Evolutionary conservation across 2,797 vertebrate genomes (phyloP).

Genomic region (Pyrocephalus nanus): DNA sequence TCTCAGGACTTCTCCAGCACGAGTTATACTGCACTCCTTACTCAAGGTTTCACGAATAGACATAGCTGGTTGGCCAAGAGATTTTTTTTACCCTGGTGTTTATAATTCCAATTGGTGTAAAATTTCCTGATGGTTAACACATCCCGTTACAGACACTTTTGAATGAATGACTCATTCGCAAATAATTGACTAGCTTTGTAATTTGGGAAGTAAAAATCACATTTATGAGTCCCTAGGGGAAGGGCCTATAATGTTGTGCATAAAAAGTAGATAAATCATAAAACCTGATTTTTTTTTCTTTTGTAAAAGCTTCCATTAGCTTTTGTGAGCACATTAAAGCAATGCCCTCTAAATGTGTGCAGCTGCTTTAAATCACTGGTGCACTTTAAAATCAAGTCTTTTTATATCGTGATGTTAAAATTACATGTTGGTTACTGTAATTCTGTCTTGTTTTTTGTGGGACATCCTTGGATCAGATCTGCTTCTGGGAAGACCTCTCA

Average conservation of each 20-base stretch:
- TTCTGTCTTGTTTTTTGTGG: constrained; percentile 69
- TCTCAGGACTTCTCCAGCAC: neutral
- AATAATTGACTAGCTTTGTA: constrained; percentile 80
- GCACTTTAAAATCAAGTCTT: constrained; percentile 64
- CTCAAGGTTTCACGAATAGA: constrained; percentile 53
- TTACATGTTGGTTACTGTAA: constrained; percentile 74
- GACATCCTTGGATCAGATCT: constrained; percentile 51
- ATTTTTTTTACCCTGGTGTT: constrained; percentile 76
- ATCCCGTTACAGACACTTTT: constrained; percentile 77
- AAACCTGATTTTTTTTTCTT: constrained; percentile 69
- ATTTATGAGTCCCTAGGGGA: constrained; percentile 77
- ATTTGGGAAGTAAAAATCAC: constrained; percentile 81
- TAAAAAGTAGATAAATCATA: constrained; percentile 84
- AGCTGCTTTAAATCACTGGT: constrained; percentile 71
- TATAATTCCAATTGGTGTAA: constrained; percentile 85
- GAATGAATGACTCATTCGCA: constrained; percentile 78
- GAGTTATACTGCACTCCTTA: neutral
- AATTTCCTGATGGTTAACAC: constrained; percentile 83
- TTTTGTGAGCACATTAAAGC: constrained; percentile 63
- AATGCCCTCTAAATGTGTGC: constrained; percentile 59
- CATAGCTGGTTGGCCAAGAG: constrained; percentile 47
- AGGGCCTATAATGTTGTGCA: constrained; percentile 75
- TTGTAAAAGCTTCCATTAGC: constrained; percentile 78
- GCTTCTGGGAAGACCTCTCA: constrained; percentile 62
- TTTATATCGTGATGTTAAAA: constrained; percentile 76